phyloP scores from a whole-genome alignment of 1,140 invertebrate species.

The Bathynomus jamesi region DNA sequence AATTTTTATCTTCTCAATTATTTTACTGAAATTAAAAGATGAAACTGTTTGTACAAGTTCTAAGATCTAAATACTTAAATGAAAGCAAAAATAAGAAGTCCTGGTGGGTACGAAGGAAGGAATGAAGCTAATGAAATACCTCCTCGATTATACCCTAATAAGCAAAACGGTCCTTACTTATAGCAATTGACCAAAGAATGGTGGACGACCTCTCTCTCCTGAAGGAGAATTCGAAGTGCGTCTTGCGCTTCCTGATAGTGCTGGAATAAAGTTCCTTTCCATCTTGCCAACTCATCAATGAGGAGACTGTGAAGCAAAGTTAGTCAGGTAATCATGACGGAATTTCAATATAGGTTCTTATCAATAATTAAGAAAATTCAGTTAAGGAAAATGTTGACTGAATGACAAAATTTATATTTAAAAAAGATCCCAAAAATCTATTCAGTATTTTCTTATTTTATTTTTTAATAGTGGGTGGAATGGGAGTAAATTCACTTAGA shows the following conservation, averaged over 20 bases:
- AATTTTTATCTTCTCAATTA: not conserved
- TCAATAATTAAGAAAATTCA: too few relatives aligned
- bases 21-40: not conserved
- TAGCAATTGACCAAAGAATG: not conserved
- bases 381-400: too few relatives aligned
- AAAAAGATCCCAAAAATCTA: too few relatives aligned
- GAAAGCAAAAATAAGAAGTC: too few relatives aligned
- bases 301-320: constrained; percentile 58
- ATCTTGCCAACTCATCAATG: constrained; percentile 77
- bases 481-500: too few relatives aligned
- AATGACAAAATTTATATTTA: too few relatives aligned
- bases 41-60: not conserved
- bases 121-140: too few relatives aligned
- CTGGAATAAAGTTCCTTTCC: constrained; percentile 57
- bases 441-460: too few relatives aligned
- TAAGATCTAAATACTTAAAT: not conserved
- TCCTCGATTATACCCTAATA: too few relatives aligned
- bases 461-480: too few relatives aligned
- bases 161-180: too few relatives aligned
- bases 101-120: too few relatives aligned
- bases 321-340: not conserved
- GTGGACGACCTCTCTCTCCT: constrained; percentile 9
- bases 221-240: constrained; percentile 23
- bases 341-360: constrained; percentile 20
- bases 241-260: constrained; percentile 42